Conservation (phyloP, 1,140 invertebrate genomes). For the Copidosoma floridanum region DNA sequence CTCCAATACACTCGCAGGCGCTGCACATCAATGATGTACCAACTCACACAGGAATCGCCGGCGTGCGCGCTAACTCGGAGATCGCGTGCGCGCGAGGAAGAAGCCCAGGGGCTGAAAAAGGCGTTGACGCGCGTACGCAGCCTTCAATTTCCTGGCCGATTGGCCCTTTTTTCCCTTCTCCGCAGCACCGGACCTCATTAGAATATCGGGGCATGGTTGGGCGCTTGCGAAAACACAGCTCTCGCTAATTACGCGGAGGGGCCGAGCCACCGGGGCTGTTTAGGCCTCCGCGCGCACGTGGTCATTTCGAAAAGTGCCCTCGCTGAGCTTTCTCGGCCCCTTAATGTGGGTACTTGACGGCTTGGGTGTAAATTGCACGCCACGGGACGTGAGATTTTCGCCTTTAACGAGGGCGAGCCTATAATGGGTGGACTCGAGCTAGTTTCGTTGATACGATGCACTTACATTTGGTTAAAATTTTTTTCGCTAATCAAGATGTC, state of each 20-base stretch:
- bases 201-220: constrained; percentile 23
- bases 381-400: too few species aligned
- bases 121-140: constrained; percentile 16
- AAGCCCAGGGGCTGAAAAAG: constrained; percentile 7
- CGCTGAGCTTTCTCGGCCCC: not conserved
- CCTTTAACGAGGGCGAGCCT: too few species aligned
- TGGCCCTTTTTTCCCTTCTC: too few species aligned
- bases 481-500: too few species aligned
- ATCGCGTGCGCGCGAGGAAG: constrained; percentile 33
- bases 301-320: too few species aligned
- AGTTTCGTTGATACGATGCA: too few species aligned
- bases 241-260: constrained; percentile 21
- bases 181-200: constrained; percentile 10
- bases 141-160: constrained; percentile 9
- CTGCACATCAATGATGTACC: constrained; percentile 25
- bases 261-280: not conserved
- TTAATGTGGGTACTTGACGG: not conserved
- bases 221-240: constrained; percentile 26
- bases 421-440: too few species aligned
- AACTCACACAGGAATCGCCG: constrained; percentile 34
- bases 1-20: too few species aligned
- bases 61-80: constrained; percentile 35
- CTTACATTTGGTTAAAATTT: too few species aligned
- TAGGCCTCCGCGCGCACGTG: not conserved
- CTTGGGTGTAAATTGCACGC: not conserved